phyloP scores from a whole-genome alignment of 2,797 vertebrate genomes.

The Aeoliscus strigatus region DNA sequence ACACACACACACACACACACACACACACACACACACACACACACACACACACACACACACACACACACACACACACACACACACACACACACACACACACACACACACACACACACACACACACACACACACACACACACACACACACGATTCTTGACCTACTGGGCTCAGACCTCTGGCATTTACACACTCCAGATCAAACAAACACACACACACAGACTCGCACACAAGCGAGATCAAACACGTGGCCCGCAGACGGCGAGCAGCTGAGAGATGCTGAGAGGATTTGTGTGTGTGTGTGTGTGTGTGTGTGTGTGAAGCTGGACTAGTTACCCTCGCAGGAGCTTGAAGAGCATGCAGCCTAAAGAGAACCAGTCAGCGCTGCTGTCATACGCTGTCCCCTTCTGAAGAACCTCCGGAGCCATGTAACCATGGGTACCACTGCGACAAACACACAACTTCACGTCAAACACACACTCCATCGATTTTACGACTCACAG shows the following conservation, averaged over 20 bases:
- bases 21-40: slow-evolving; percentile 18
- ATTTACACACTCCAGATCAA: slow-evolving; percentile 73
- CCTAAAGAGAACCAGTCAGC: slow-evolving; percentile 98
- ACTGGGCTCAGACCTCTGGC: slow-evolving; percentile 66
- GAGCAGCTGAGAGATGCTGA: slow-evolving; percentile 13
- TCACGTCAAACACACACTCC: slow-evolving; percentile 12
- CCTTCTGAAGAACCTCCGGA: slow-evolving; percentile 96
- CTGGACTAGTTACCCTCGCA: slow-evolving; percentile 88
- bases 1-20: slow-evolving; percentile 52
- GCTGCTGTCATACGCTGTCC: slow-evolving; percentile 95
- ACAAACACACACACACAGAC: slow-evolving; percentile 23
- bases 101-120: slow-evolving; percentile 11
- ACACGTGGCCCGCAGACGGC: slow-evolving; percentile 30
- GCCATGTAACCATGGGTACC: slow-evolving; percentile 99
- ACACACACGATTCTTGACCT: slow-evolving; percentile 63
- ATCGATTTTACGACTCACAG: no score
- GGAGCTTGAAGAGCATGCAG: slow-evolving; percentile 98
- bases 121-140: slow-evolving; percentile 21
- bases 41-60: slow-evolving; percentile 22
- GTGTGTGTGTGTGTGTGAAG: no score
- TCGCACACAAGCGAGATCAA: slow-evolving; percentile 38
- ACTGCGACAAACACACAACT: slow-evolving; percentile 55
- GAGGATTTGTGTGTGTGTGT: no score
- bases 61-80: slow-evolving; percentile 17
- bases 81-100: slow-evolving; percentile 25